A percentile compares a stretch with the other conserved stretches of the same genome.
These are phyloP conservation scores for Myotis findleyi DNA, from an alignment of 2,797 vertebrate genomes.

Conservation along the genomic window DNA sequence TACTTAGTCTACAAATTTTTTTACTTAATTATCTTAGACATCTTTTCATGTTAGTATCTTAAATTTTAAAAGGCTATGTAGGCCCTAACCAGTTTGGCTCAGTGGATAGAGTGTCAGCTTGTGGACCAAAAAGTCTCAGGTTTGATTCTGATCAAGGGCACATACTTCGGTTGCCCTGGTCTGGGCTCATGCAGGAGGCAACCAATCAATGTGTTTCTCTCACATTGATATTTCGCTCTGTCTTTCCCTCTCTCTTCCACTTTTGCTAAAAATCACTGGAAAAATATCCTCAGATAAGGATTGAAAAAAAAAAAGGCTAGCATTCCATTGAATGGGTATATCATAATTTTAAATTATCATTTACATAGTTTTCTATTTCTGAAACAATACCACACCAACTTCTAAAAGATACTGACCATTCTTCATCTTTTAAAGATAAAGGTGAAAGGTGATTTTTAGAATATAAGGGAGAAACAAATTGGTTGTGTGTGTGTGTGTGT, in stretches of 20 bases:
- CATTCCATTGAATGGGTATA: not conserved
- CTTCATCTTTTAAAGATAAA: not conserved
- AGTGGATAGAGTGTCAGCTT: too few relatives aligned
- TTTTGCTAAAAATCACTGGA: too few relatives aligned
- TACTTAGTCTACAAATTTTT: not conserved
- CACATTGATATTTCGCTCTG: too few relatives aligned
- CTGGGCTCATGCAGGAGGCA: too few relatives aligned
- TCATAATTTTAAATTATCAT: not conserved
- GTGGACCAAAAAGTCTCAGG: too few relatives aligned
- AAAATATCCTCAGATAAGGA: too few relatives aligned
- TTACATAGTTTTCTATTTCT: conserved; percentile 29
- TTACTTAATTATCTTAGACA: not conserved
- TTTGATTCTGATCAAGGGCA: too few relatives aligned
- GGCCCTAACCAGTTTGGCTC: too few relatives aligned
- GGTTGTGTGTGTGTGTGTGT: not conserved
- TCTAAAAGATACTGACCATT: not conserved
- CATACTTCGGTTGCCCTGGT: too few relatives aligned
- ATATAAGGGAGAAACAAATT: not conserved
- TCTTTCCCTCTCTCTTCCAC: too few relatives aligned
- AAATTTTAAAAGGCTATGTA: not conserved
- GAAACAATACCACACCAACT: not conserved
- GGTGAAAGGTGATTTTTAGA: conserved; percentile 10
- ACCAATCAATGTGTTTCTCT: too few relatives aligned
- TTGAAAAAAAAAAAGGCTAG: too few relatives aligned
- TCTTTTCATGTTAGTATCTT: not conserved